phyloP scores from a whole-genome alignment of 2,888 invertebrate species.

The Cinara cedri region DNA sequence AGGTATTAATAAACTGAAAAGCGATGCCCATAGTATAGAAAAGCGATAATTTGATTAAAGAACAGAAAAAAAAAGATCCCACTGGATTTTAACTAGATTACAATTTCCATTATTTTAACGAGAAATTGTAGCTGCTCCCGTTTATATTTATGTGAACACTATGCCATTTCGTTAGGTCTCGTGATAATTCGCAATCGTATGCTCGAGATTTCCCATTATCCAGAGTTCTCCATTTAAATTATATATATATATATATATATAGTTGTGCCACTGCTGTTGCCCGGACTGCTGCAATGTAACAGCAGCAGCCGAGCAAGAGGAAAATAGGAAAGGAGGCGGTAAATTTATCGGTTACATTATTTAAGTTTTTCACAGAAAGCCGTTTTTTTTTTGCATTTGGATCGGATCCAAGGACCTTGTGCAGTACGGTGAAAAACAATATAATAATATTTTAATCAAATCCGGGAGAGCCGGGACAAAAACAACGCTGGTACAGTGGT shows the following conservation, averaged over 20 bases:
- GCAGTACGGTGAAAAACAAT: constrained; percentile 55
- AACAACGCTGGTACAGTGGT: constrained; percentile 50
- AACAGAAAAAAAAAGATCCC: neutral
- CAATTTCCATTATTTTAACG: constrained; percentile 25
- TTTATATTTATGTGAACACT: neutral
- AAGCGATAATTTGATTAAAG: neutral
- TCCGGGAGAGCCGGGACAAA: constrained; percentile 44
- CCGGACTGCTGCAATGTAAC: neutral
- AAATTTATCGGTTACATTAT: constrained; percentile 54
- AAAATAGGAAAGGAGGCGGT: constrained; percentile 18
- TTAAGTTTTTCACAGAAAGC: constrained; percentile 39
- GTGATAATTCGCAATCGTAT: constrained; percentile 29
- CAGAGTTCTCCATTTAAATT: neutral
- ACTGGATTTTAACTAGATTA: constrained; percentile 23
- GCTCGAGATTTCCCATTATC: constrained; percentile 41
- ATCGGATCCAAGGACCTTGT: constrained; percentile 40
- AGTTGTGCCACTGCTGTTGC: neutral
- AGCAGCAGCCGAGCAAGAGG: no score
- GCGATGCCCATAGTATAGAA: neutral
- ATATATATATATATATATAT: neutral
- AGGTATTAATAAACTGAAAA: no score
- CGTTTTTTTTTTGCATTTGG: constrained; percentile 44
- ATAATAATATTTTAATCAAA: constrained; percentile 57
- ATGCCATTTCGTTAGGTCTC: neutral
- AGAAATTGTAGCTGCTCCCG: neutral